These are phyloP conservation scores for Brassicogethes aeneus DNA, from an alignment of 2,888 invertebrate genomes.

Conservation along the genomic window DNA sequence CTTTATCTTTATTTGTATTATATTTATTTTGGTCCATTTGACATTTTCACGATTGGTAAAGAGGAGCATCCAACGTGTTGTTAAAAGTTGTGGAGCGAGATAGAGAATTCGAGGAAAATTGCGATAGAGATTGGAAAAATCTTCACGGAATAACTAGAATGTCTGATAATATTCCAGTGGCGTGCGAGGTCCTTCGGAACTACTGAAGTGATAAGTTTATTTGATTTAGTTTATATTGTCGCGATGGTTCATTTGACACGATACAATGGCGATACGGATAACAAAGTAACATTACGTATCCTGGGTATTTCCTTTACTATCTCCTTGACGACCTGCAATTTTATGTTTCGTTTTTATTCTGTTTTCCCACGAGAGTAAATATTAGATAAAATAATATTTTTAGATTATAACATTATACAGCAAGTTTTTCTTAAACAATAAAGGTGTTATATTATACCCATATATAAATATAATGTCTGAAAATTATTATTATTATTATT, in stretches of 20 bases:
- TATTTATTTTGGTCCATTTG: slow-evolving; percentile 23
- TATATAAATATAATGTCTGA: too few species aligned
- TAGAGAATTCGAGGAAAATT: slow-evolving; percentile 24
- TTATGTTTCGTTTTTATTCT: too few species aligned
- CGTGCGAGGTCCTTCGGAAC: slow-evolving; percentile 20
- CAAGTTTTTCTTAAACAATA: too few species aligned
- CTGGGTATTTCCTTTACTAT: too few species aligned
- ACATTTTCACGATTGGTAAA: slow-evolving; percentile 21
- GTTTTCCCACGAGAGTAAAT: too few species aligned
- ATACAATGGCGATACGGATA: slow-evolving; percentile 10
- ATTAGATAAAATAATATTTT: too few species aligned
- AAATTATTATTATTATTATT: too few species aligned
- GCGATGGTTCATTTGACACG: slow-evolving; percentile 17
- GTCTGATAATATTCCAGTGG: slow-evolving; percentile 30
- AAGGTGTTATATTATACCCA: too few species aligned
- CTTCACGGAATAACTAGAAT: slow-evolving; percentile 29
- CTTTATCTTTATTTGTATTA: slow-evolving; percentile 19
- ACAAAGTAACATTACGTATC: too few species aligned
- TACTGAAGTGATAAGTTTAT: slow-evolving; percentile 30
- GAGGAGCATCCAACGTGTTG: slow-evolving; percentile 16
- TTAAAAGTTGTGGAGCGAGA: slow-evolving; percentile 19
- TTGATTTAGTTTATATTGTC: slow-evolving; percentile 27
- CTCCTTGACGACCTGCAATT: too few species aligned
- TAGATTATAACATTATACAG: too few species aligned
- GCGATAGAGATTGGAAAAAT: slow-evolving; percentile 35